Evolutionary conservation across 2,888 invertebrate genomes (phyloP).

Genomic region (Conus canariensis): DNA sequence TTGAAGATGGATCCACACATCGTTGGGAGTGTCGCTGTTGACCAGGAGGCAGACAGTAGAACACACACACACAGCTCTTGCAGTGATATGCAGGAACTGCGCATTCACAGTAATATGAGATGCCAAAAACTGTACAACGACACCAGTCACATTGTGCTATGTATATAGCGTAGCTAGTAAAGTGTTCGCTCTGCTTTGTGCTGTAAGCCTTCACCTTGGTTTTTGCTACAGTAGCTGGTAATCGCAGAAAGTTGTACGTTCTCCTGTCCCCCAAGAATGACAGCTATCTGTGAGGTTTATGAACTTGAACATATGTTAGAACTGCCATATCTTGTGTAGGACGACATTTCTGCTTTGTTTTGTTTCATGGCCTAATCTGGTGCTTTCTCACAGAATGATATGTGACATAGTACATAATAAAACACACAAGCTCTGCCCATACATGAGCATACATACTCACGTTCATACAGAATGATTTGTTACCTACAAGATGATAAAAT

Average conservation of each 20-base stretch:
- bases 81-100: background rate
- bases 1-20: background rate
- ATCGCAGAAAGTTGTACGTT: background rate
- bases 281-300: background rate
- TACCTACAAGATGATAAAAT: too few relatives aligned
- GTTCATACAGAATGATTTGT: too few relatives aligned
- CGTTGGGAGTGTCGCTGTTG: background rate
- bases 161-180: background rate
- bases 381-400: background rate
- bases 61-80: background rate
- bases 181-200: background rate
- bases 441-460: background rate
- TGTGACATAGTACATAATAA: background rate
- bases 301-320: background rate
- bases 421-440: background rate
- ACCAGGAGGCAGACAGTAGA: background rate
- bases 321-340: background rate
- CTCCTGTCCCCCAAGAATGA: background rate
- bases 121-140: background rate
- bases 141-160: background rate
- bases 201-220: background rate
- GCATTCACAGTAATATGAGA: background rate
- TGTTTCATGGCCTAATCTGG: background rate
- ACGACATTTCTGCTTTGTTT: background rate
- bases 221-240: background rate